phyloP scores from a whole-genome alignment of 2,888 invertebrate genomes.

The Cerceris rybyensis region DNA sequence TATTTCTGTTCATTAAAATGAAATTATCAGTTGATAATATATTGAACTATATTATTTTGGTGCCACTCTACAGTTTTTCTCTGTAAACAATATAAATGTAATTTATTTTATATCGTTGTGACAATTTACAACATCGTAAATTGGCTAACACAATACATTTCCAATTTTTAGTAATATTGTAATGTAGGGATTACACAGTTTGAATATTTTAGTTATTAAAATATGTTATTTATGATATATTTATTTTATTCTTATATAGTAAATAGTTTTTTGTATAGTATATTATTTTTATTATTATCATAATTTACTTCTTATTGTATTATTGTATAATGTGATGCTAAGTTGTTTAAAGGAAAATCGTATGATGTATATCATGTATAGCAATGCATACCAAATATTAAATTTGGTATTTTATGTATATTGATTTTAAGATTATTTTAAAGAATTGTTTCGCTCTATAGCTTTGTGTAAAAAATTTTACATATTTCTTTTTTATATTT shows the following conservation, averaged over 20 bases:
- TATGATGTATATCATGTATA: not conserved
- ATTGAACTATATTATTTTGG: not conserved
- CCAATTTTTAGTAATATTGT: not conserved
- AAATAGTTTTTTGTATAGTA: constrained; percentile 1
- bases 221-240: constrained; percentile 11
- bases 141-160: not conserved
- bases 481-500: not conserved
- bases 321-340: constrained; percentile 4
- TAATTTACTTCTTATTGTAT: not conserved
- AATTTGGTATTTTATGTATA: constrained; percentile 7
- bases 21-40: not conserved
- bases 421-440: constrained; percentile 4
- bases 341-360: not conserved
- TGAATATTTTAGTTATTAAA: constrained; percentile 7
- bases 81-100: not conserved
- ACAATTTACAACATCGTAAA: not conserved
- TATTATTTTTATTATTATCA: constrained; percentile 10
- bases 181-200: not conserved
- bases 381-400: not conserved
- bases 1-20: too few relatives aligned
- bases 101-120: not conserved
- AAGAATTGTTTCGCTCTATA: not conserved
- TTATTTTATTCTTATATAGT: constrained; percentile 20
- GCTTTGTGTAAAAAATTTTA: not conserved
- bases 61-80: not conserved